Conservation (phyloP, 1,140 invertebrate species). For the Drosophila lacteicornis region DNA sequence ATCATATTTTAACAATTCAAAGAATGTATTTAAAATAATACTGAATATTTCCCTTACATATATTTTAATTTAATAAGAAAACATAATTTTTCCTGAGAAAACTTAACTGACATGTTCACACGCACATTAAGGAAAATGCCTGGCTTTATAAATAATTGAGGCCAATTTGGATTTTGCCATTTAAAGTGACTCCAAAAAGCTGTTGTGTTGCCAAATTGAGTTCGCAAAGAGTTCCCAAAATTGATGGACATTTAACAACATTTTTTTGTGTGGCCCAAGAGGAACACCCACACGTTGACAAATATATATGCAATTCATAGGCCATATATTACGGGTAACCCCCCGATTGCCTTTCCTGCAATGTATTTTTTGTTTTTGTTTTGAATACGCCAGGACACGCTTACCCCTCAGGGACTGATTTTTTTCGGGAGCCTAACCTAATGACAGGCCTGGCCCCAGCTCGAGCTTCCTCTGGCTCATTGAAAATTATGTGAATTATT, state of each 20-base stretch:
- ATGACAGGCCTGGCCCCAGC: constrained; percentile 6
- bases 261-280: constrained; percentile 3
- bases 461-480: constrained; percentile 25
- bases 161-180: constrained; percentile 13
- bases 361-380: constrained; percentile 15
- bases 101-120: constrained; percentile 1
- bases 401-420: constrained; percentile 20
- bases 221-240: constrained; percentile 28
- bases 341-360: background rate
- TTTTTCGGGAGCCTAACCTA: constrained; percentile 2
- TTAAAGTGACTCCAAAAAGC: constrained; percentile 11
- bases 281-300: constrained; percentile 22
- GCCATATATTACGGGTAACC: constrained; percentile 22
- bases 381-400: constrained; percentile 25
- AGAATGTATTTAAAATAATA: too few species aligned
- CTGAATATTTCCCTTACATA: background rate
- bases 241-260: constrained; percentile 32
- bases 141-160: constrained; percentile 16
- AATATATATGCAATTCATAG: constrained; percentile 30
- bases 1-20: too few species aligned
- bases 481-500: constrained; percentile 75
- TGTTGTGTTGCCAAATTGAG: constrained; percentile 10
- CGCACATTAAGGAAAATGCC: background rate
- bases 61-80: background rate
- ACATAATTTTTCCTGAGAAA: background rate